Evolutionary conservation across 2,888 invertebrate genomes (phyloP), one percentile per base, ranked within the genome.

Genomic region (Cryptocephalus moraei): DNA sequence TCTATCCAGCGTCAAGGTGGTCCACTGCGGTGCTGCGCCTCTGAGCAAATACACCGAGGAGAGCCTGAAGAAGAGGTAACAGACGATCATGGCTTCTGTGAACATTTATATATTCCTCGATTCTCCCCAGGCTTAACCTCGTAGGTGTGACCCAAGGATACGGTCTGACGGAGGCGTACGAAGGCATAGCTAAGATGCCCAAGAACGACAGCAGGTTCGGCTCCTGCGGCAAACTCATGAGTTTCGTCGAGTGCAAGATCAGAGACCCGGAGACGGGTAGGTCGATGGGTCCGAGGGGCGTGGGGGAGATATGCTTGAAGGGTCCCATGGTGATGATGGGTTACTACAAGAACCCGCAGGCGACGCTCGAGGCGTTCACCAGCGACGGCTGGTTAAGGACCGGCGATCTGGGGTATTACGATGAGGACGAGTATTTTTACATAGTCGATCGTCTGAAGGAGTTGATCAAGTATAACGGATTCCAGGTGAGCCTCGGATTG

Each of bases 381-480:
- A 62, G 67, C 8, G 84, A 89, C 44, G 90, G 90, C 0, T 93
- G 81, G 79, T 66, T 86, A 13, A 79, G 82, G 57, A 81, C 84
- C 32, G 91, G 91, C 0, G 92, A 92, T 66, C 74, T 92, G 54
- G 91, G 86, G 1, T 89, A 86, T 66, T 88, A 81, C 57, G 89
- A 91, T 62, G 68, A 78, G 1, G 81, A 90, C 12, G 82, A 82
- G 1, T 83, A 76, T 66, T 86, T 90, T 68, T 91, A 78, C 60
- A 81, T 92, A 53, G 86, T 91, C 1, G 92, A 91, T 66, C 74
- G 92, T 51, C 72, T 91, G 22, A 93, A 93, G 66, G 91, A 92
- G 64, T 78, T 93, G 32, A 92, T 93, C 61, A 93, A 93, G 68
- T 91, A 88, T 63, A 91, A 91, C 67, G 91, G 84, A 39, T 86